phyloP scores from a whole-genome alignment of 2,888 invertebrate species.

The Xestia xanthographa region DNA sequence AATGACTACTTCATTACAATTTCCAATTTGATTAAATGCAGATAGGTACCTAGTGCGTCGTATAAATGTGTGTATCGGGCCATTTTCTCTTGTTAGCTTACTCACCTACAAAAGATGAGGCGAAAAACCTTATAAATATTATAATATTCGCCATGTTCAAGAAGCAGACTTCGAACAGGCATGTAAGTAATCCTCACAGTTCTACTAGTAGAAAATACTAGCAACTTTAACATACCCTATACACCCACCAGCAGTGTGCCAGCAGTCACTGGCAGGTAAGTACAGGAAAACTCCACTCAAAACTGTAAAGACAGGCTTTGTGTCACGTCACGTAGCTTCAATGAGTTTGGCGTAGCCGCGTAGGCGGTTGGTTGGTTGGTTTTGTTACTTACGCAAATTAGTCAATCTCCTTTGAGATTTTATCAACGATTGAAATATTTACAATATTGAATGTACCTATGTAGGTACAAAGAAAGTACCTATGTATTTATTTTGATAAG shows the following conservation, averaged over 20 bases:
- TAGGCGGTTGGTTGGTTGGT: not conserved
- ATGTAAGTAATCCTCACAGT: not conserved
- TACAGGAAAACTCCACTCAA: not conserved
- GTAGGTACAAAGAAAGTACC: not conserved
- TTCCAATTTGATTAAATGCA: conserved; percentile 54
- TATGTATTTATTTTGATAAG: not conserved
- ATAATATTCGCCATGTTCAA: not conserved
- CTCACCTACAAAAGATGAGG: not conserved
- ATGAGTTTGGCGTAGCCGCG: conserved; percentile 17
- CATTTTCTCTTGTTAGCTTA: conserved; percentile 30
- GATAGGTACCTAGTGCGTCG: conserved; percentile 12
- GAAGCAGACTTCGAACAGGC: not conserved
- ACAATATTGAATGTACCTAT: too few species aligned
- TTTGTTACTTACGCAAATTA: conserved; percentile 3
- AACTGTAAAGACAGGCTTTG: conserved; percentile 2
- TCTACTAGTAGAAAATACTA: not conserved
- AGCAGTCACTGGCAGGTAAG: too few species aligned
- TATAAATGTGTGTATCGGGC: conserved; percentile 10
- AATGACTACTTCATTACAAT: conserved; percentile 61
- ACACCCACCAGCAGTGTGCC: too few species aligned
- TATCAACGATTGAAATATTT: not conserved
- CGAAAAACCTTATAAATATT: not conserved
- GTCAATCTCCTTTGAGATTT: not conserved
- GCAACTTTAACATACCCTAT: not conserved
- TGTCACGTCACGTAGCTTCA: not conserved